Evolutionary conservation across 2,113 vertebrate species (phyloP).

Genomic region (Tragelaphus scriptus): DNA sequence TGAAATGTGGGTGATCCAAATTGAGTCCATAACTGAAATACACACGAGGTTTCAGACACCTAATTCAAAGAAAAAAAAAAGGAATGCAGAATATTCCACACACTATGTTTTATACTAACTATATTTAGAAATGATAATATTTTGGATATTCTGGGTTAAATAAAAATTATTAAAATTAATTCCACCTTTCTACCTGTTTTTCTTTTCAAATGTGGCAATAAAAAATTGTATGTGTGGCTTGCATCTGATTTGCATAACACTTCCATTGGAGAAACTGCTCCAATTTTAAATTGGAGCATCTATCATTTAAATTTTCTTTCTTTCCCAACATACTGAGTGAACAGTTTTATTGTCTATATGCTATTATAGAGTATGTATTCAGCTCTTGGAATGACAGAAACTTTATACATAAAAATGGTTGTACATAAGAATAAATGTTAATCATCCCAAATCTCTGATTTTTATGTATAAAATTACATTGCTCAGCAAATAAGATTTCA

Average conservation of each 20-base stretch:
- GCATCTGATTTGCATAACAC: background rate
- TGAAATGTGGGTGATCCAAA: background rate
- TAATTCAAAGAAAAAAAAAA: background rate
- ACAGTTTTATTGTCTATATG: background rate
- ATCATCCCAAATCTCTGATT: background rate
- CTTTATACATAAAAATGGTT: background rate
- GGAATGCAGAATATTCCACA: background rate
- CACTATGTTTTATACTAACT: too few species aligned
- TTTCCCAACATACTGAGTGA: conserved; percentile 5
- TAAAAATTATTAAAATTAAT: conserved; percentile 33
- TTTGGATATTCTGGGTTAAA: background rate
- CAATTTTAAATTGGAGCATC: conserved; percentile 2
- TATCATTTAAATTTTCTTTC: conserved; percentile 11
- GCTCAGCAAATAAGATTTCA: background rate
- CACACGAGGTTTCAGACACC: background rate
- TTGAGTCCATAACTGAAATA: background rate
- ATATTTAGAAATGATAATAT: too few species aligned
- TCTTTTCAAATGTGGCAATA: background rate
- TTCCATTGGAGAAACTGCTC: background rate
- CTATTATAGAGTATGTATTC: background rate
- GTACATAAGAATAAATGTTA: background rate
- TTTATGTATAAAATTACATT: background rate
- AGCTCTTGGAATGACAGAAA: background rate
- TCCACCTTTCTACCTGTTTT: background rate
- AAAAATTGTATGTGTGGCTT: background rate